Conservation (phyloP, 2,113 vertebrate genomes). For the Falco punctatus region DNA sequence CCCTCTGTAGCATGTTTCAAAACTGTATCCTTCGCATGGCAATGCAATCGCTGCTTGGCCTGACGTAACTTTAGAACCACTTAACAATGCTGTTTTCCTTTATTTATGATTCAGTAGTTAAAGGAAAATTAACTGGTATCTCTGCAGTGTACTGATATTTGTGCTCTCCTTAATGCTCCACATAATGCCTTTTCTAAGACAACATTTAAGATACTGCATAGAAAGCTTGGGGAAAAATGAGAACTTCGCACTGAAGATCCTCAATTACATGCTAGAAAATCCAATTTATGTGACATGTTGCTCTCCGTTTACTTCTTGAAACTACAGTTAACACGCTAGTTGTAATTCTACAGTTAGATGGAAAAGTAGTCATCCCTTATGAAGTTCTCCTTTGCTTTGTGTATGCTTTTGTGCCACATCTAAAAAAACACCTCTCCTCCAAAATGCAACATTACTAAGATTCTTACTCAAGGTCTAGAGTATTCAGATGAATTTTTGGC, state of each 20-base stretch:
- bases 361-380: not conserved
- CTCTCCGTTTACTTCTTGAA: not conserved
- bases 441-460: not conserved
- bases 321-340: not conserved
- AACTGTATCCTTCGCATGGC: not conserved
- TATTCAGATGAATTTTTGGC: not conserved
- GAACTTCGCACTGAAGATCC: constrained; percentile 24
- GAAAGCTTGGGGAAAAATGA: constrained; percentile 28
- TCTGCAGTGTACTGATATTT: constrained; percentile 30
- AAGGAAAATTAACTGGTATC: constrained; percentile 24
- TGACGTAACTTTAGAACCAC: not conserved
- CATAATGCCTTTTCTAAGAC: constrained; percentile 19
- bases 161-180: not conserved
- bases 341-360: not conserved
- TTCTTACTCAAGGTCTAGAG: not conserved
- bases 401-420: not conserved
- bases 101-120: constrained; percentile 22
- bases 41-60: not conserved
- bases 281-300: not conserved
- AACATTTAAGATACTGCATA: constrained; percentile 36
- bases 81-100: not conserved
- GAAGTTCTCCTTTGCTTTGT: not conserved
- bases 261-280: constrained; percentile 8
- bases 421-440: not conserved
- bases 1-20: not conserved